These are phyloP conservation scores for Protonibea diacanthus DNA, from an alignment of 2,797 vertebrate genomes.

Conservation along the genomic window DNA sequence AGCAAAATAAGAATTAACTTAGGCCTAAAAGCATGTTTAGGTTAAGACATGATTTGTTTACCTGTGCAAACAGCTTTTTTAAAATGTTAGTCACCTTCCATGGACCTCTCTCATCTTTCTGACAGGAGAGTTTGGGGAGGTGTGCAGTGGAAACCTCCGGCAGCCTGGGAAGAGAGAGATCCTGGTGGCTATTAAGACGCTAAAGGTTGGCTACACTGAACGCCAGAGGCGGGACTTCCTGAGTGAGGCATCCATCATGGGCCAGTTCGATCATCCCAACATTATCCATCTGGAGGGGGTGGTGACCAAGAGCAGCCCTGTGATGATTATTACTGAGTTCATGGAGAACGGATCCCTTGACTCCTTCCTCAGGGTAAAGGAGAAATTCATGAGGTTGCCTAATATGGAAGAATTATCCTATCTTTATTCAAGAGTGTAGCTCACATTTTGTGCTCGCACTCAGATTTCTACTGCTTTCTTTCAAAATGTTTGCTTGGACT, in stretches of 20 bases:
- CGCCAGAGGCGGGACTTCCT: slow-evolving; percentile 96
- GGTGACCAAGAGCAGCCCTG: slow-evolving; percentile 96
- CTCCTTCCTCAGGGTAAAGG: slow-evolving; percentile 93
- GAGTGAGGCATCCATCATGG: slow-evolving; percentile 97
- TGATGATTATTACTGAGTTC: slow-evolving; percentile 98
- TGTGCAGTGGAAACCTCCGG: slow-evolving; percentile 95
- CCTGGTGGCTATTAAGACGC: slow-evolving; percentile 95
- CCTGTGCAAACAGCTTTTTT: not conserved
- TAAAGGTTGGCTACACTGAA: slow-evolving; percentile 96
- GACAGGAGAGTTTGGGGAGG: slow-evolving; percentile 96
- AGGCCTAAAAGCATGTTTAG: no score
- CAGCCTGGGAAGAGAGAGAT: slow-evolving; percentile 94
- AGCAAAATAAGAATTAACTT: no score
- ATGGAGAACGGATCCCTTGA: slow-evolving; percentile 98
- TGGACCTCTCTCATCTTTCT: not conserved
- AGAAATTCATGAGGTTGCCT: not conserved
- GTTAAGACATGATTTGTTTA: not conserved
- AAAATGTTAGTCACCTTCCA: not conserved
- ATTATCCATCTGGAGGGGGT: slow-evolving; percentile 97
- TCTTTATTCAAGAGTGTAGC: no score
- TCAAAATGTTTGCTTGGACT: no score
- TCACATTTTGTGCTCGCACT: no score
- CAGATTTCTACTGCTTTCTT: no score
- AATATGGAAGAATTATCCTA: no score
- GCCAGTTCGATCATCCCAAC: slow-evolving; percentile 98